phyloP scores from a whole-genome alignment of 1,140 invertebrate genomes.

The Leptopilina boulardi region DNA sequence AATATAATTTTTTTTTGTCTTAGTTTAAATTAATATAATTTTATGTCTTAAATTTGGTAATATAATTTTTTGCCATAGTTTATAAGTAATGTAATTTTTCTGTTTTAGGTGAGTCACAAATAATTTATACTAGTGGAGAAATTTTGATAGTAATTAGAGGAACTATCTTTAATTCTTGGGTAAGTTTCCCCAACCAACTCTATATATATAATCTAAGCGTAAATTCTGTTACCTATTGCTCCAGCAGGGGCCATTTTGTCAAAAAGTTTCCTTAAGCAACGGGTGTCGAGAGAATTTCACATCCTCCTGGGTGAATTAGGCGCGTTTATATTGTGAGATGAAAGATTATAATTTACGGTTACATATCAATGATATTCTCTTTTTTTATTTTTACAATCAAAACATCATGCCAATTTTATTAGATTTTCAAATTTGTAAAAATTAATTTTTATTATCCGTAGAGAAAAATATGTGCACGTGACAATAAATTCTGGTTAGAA shows the following conservation, averaged over 20 bases:
- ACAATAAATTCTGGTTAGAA: too few relatives aligned
- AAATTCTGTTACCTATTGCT: slow-evolving; percentile 58
- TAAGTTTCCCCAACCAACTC: slow-evolving; percentile 49
- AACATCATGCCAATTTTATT: too few relatives aligned
- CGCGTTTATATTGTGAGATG: neutral
- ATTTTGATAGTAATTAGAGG: neutral
- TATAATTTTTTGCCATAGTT: too few relatives aligned
- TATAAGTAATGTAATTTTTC: neutral
- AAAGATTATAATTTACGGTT: neutral
- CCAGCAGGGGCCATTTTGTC: slow-evolving; percentile 43
- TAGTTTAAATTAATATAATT: too few relatives aligned
- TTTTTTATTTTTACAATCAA: too few relatives aligned
- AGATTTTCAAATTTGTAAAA: too few relatives aligned
- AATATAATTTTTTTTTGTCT: too few relatives aligned
- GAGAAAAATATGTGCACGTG: too few relatives aligned
- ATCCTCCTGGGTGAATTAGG: slow-evolving; percentile 48
- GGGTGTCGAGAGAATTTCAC: slow-evolving; percentile 54
- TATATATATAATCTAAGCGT: slow-evolving; percentile 52
- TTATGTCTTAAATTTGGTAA: too few relatives aligned
- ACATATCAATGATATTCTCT: neutral
- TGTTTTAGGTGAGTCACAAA: neutral
- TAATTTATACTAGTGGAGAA: neutral
- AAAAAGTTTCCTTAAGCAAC: slow-evolving; percentile 54
- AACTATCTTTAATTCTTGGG: slow-evolving; percentile 41
- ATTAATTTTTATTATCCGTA: too few relatives aligned